Base-by-base conservation (phyloP, 2,888 invertebrate genomes). In the Drosophila kuntzei region DNA sequence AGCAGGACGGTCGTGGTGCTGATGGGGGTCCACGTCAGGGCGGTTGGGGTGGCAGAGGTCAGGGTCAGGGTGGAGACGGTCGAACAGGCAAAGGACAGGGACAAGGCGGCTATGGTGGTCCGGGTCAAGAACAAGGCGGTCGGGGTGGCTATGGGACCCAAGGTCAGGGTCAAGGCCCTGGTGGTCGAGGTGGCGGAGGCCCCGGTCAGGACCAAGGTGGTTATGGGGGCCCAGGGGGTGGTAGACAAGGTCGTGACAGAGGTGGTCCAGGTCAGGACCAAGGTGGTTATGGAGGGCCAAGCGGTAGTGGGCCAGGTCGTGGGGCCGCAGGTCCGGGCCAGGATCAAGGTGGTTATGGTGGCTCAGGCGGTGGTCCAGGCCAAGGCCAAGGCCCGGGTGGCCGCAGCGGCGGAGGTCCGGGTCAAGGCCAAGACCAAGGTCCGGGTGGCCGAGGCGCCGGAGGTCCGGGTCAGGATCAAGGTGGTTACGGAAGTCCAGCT, bases 351-450 rank as follows among this genome's bases (percentile, higher is more conserved):
- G 55, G 34, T n/a, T 2, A 36, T 2, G 49, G 39, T 8, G 20
- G 6, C 7, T 14, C 27, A 6, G 43, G 25, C 1, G 39, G 39
- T 1, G 41, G 41, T 7, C 20, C 39, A 7, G 44, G 44, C 0
- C 44, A n/a, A 20, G 20, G 7, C 0, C 41, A 43, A 20, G n/a
- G 41, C 1, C 32, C 27, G 6, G 55, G 37, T 2, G 32, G 18
- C 29, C 12, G 7, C 3, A 18, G 47, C 3, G 20, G 49, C 18
- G 18, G 12, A n/a, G 34, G 34, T 12, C 22, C 20, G 9, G 18
- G 18, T 49, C 50, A 32, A 3, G 62, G 62, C 3, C 16, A 27
- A 27, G 44, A 14, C 27, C 14, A n/a, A 36, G 36, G 44, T 4
- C 18, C 12, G 4, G 34, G 32, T 14, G 50, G 41, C 8, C 34